phyloP scores from a whole-genome alignment of 2,797 vertebrate species.

The Lycodopsis pacificus region DNA sequence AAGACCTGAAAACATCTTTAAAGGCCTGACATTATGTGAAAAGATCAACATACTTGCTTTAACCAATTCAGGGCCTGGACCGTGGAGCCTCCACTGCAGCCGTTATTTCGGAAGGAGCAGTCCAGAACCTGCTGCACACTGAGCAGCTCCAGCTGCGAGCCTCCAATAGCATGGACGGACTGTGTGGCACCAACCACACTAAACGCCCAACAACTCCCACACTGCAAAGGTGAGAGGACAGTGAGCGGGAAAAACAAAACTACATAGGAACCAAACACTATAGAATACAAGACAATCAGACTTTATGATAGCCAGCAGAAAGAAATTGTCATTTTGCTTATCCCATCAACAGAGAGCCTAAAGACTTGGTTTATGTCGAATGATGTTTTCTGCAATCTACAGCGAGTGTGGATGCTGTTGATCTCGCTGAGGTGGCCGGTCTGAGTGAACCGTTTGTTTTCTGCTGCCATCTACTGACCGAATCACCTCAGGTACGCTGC shows the following conservation, averaged over 20 bases:
- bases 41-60: constrained; percentile 81
- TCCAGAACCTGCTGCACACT: constrained; percentile 95
- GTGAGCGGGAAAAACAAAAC: not conserved
- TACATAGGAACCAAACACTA: not conserved
- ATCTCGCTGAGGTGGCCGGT: not conserved
- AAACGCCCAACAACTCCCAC: constrained; percentile 96
- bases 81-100: constrained; percentile 89
- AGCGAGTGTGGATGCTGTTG: not conserved
- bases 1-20: not conserved
- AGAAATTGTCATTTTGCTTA: not conserved
- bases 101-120: constrained; percentile 87
- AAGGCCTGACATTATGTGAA: constrained; percentile 4
- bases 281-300: not conserved
- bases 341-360: not conserved
- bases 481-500: constrained; percentile 28
- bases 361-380: constrained; percentile 11
- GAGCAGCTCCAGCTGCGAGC: constrained; percentile 82
- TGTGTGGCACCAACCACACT: constrained; percentile 89
- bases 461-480: constrained; percentile 79
- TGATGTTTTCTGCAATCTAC: not conserved
- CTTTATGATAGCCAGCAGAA: not conserved
- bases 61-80: constrained; percentile 87
- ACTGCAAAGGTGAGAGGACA: constrained; percentile 77
- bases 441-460: constrained; percentile 58
- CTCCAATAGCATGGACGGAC: constrained; percentile 84